Evolutionary conservation across 23 tunicate genomes (phyloP), one percentile per base, ranked within the genome.

Genomic region (Oikopleura dioica): DNA sequence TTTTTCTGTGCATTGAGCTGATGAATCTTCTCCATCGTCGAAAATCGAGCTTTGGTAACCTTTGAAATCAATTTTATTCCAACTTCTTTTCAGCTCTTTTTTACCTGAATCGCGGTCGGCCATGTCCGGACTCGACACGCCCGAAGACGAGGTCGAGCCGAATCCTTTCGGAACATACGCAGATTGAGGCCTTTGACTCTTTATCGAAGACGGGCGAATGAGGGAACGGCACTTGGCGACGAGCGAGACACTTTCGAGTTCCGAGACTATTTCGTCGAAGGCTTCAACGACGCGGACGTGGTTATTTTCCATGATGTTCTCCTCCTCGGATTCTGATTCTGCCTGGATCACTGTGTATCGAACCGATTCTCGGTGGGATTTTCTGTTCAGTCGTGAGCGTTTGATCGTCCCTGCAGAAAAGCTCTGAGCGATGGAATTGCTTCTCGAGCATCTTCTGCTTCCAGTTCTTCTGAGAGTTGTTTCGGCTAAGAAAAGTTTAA

Each of bases 311-410:
- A 63, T 12, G 26, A 12, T 31, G 26, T 63, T 63, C 72, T 63
- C 72, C 2, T 63, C 72, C 26, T 63, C 72, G 2, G 72, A 63
- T 12, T 63, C 72, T 23, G 72, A 63, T 21, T 63, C 72, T 2
- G 30, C 5, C 5, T 31, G 72, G 72, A 63, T 28, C 30, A 63
- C 26, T 2, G 72, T 63, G 72, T 63, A 63, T 5, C 72, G 29
- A 2, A 31, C 72, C 29, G 72, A 63, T 24, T 31, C 30, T 5
- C 72, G 72, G 33, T 63, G 16, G 4, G 72, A 5, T n/a, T n/a
- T n/a, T n/a, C n/a, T n/a, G 33, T 63, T 63, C 5, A 63, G 33
- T 2, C 72, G 72, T 28, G 72, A n/a, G n/a, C n/a, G n/a, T n/a
- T n/a, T 9, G 4, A 63, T 31, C 72, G 72, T 63, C 72, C 72